phyloP scores from a whole-genome alignment of 2,113 vertebrate species.

The Cinclus mexicanus region DNA sequence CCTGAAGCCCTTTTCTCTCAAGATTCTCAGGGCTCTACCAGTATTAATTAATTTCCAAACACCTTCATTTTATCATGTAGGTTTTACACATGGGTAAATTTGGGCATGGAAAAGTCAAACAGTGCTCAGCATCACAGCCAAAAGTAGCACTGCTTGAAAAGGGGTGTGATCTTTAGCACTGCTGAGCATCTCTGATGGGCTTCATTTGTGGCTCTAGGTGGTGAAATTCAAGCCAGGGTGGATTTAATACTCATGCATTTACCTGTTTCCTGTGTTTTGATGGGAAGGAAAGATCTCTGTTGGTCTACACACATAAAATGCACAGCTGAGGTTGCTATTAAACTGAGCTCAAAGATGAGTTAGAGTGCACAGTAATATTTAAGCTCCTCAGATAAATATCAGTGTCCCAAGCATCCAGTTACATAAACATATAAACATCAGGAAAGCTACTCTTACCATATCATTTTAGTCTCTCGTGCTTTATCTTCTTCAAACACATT shows the following conservation, averaged over 20 bases:
- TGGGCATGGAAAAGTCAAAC: background rate
- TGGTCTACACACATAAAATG: background rate
- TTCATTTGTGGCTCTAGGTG: background rate
- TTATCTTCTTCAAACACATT: background rate
- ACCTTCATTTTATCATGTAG: background rate
- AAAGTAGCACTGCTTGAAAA: background rate
- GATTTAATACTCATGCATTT: background rate
- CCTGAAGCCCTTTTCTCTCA: background rate
- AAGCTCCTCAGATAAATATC: background rate
- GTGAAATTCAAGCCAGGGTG: background rate
- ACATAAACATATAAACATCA: background rate
- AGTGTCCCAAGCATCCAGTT: background rate
- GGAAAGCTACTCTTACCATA: background rate
- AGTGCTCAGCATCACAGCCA: background rate
- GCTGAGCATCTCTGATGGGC: background rate
- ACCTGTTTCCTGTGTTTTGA: background rate
- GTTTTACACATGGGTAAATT: constrained; percentile 1
- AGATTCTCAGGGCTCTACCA: background rate
- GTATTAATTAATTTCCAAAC: constrained; percentile 20
- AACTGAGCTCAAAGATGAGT: background rate
- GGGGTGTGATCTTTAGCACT: background rate
- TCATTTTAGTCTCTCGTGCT: background rate
- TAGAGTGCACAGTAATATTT: background rate
- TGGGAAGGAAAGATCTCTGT: background rate
- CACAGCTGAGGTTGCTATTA: background rate